Conservation (phyloP, 2,797 vertebrate species). For the Scolopax rusticola region DNA sequence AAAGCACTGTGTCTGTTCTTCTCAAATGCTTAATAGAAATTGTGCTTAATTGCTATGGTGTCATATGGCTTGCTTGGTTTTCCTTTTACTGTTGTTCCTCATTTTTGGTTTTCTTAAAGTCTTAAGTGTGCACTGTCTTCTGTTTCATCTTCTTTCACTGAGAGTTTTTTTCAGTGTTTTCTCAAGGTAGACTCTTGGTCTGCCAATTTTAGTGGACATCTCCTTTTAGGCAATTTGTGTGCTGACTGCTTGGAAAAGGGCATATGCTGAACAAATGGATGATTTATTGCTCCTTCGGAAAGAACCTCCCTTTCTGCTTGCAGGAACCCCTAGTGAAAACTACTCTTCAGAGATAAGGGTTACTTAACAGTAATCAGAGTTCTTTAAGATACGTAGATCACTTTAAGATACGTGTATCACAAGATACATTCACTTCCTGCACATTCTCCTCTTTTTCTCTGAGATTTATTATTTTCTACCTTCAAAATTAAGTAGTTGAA, state of each 20-base stretch:
- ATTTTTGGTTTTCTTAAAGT: not conserved
- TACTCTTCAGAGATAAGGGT: not conserved
- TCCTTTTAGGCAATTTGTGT: not conserved
- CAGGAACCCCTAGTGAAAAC: not conserved
- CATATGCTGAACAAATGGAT: not conserved
- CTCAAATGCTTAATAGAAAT: not conserved
- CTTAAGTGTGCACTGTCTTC: not conserved
- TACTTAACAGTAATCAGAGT: not conserved
- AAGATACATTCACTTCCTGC: not conserved
- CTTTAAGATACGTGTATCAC: not conserved
- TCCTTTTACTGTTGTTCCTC: not conserved
- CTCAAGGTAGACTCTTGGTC: not conserved
- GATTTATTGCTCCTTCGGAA: not conserved
- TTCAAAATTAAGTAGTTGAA: not conserved
- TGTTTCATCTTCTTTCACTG: not conserved
- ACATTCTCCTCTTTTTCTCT: not conserved
- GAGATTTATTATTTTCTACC: not conserved
- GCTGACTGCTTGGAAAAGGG: not conserved
- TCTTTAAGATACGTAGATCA: not conserved
- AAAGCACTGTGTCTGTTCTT: not conserved
- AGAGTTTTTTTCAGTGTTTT: not conserved
- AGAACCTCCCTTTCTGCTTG: not conserved
- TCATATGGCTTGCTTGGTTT: not conserved
- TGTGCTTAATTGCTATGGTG: not conserved
- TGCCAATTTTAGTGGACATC: not conserved